Evolutionary conservation across 1,140 invertebrate genomes (phyloP), one percentile per base, ranked within the genome.

Genomic region (Lucilia cuprina): DNA sequence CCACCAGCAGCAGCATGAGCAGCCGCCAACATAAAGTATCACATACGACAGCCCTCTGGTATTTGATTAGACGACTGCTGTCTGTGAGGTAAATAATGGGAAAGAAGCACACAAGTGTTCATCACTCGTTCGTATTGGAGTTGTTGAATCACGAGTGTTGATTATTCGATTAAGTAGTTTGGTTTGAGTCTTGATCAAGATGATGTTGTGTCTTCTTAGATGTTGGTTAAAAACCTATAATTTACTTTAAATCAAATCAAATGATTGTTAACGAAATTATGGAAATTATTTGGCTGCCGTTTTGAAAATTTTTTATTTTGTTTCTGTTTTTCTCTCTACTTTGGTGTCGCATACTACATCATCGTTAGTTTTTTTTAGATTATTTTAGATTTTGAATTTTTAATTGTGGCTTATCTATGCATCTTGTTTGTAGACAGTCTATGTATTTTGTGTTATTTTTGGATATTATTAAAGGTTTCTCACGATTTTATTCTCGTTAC

Each of bases 261-360:
- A 78, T 78, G 75, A 78, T 78, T 80, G n/a, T n/a, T 49, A 80
- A 49, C 41, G n/a, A 80, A 80, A 80, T 80, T 80, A 80, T 80
- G 77, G 77, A 80, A 80, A 80, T 80, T 17, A 47, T 21, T n/a
- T 80, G 19, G 77, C 77, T 80, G 41, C 77, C 21, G 77, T 80
- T 80, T 47, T 2, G 10, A 70, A 70, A 60, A 60, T 5, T 0
- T 10, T 41, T 41, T 3, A 41, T 5, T 55, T 55, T 21, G 19
- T 21, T 70, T 70, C 21, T 19, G 65, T 19, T 19, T 60, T 60
- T 60, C 55, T 55, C 13, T 60, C 0, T 60, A 2, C n/a, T n/a
- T 14, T 60, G 50, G 50, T 17, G 13, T 17, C 55, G 55, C 55
- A n/a, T 60, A 55, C 50, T 60, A 13, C 55, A 60, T 60, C 55